phyloP scores from a whole-genome alignment of 92 coral and sea anemone genomes.

The Bergia sp. region DNA sequence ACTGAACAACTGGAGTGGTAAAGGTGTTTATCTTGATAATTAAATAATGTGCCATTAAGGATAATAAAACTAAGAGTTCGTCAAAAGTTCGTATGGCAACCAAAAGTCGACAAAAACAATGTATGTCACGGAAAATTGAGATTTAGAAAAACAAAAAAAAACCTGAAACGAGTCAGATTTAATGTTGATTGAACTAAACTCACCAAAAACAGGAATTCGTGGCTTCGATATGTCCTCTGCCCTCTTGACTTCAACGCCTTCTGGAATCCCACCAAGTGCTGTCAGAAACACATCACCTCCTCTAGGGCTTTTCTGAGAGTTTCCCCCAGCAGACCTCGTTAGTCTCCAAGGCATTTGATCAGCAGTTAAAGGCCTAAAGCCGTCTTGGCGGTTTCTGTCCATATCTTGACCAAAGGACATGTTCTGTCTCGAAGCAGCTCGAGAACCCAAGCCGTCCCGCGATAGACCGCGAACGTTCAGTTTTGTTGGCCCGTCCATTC shows the following conservation, averaged over 20 bases:
- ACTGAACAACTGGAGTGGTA: neutral
- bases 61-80: slow-evolving; percentile 19
- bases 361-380: slow-evolving; percentile 92
- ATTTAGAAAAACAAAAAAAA: neutral
- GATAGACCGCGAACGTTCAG: slow-evolving; percentile 90
- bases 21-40: slow-evolving; percentile 4
- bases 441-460: slow-evolving; percentile 76
- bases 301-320: slow-evolving; percentile 64
- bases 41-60: neutral
- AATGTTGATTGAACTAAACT: slow-evolving; percentile 16
- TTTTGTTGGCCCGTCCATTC: slow-evolving; percentile 76
- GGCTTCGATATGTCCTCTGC: slow-evolving; percentile 90
- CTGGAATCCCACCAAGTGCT: slow-evolving; percentile 84
- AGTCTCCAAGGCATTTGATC: slow-evolving; percentile 98
- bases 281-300: slow-evolving; percentile 62
- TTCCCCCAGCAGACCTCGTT: slow-evolving; percentile 75
- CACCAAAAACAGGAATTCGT: slow-evolving; percentile 95
- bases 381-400: slow-evolving; percentile 67
- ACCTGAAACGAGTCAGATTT: neutral
- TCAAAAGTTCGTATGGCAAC: slow-evolving; percentile 14
- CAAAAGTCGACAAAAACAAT: slow-evolving; percentile 6
- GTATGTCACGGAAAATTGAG: neutral
- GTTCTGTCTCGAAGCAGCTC: slow-evolving; percentile 84
- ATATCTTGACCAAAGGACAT: slow-evolving; percentile 77
- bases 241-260: slow-evolving; percentile 92